These are phyloP conservation scores for Aplocera efformata DNA, from an alignment of 2,888 invertebrate species.

Conservation along the genomic window DNA sequence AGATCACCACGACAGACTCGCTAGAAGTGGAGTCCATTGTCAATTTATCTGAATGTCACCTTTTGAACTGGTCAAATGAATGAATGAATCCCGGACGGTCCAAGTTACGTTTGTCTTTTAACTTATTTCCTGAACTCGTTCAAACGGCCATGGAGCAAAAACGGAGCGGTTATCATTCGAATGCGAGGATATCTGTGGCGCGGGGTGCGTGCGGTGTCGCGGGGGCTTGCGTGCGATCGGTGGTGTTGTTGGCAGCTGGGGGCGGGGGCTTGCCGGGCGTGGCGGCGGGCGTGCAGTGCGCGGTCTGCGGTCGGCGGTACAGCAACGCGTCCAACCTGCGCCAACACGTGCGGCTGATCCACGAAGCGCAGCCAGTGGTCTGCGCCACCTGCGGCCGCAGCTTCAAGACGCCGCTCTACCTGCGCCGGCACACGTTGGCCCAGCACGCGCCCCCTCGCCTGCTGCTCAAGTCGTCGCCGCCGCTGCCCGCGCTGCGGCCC, in stretches of 20 bases:
- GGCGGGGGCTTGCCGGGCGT: conserved; percentile 35
- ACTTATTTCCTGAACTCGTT: no score
- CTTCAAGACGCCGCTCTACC: conserved; percentile 88
- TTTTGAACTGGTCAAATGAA: no score
- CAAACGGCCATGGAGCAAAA: no score
- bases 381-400: conserved; percentile 86
- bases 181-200: conserved; percentile 10
- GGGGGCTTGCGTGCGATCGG: conserved; percentile 55
- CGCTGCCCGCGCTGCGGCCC: conserved; percentile 36
- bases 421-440: conserved; percentile 87
- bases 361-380: conserved; percentile 85
- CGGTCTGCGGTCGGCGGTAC: conserved; percentile 85
- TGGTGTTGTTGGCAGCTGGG: conserved; percentile 71
- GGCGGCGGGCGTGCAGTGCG: conserved; percentile 76
- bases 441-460: conserved; percentile 78
- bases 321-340: conserved; percentile 87
- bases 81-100: no score
- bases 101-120: no score
- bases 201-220: conserved; percentile 31
- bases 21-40: no score
- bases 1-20: no score
- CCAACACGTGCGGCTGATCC: conserved; percentile 88
- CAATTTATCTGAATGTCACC: no score
- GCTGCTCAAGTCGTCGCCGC: conserved; percentile 34
- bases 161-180: conserved; percentile 13